A percentile compares a stretch with the other conserved stretches of the same genome.
These are phyloP conservation scores for Danio albolineatus DNA, from an alignment of 2,797 vertebrate genomes.

Conservation along the genomic window DNA sequence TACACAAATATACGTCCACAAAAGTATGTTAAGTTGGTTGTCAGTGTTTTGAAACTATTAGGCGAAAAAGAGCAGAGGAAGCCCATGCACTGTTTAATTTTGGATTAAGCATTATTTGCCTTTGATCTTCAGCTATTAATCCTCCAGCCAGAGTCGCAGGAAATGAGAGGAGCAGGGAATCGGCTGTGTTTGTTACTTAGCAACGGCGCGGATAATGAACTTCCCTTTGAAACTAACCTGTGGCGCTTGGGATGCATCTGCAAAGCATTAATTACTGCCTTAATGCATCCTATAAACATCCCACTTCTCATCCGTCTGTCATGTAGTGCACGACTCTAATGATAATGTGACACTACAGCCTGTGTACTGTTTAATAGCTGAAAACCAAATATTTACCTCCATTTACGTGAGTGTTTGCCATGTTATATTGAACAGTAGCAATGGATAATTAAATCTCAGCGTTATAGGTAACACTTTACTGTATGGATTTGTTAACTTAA, in stretches of 20 bases:
- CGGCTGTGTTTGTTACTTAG: slow-evolving; percentile 56
- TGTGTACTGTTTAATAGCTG: background rate
- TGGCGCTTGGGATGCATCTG: slow-evolving; percentile 21
- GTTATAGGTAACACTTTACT: too few relatives aligned
- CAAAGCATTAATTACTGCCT: slow-evolving; percentile 21
- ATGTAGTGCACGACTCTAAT: background rate
- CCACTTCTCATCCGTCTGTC: background rate
- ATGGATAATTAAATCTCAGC: too few relatives aligned
- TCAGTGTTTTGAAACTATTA: background rate
- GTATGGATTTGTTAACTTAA: too few relatives aligned
- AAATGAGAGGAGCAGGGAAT: slow-evolving; percentile 16
- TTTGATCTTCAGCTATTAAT: slow-evolving; percentile 48
- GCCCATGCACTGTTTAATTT: background rate
- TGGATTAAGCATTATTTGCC: slow-evolving; percentile 21
- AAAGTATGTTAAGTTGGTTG: background rate
- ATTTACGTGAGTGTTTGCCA: background rate
- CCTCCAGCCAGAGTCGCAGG: slow-evolving; percentile 31
- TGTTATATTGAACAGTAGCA: background rate
- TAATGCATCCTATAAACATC: background rate
- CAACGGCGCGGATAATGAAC: slow-evolving; percentile 47
- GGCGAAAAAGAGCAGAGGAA: background rate
- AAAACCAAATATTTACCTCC: background rate
- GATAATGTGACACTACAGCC: background rate
- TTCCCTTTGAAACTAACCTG: slow-evolving; percentile 28
- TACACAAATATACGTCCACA: background rate